Percentiles rank a stretch among this genome's conserved stretches.
phyloP scores from a whole-genome alignment of 2,888 invertebrate species.

The Cosmopolites sordidus region DNA sequence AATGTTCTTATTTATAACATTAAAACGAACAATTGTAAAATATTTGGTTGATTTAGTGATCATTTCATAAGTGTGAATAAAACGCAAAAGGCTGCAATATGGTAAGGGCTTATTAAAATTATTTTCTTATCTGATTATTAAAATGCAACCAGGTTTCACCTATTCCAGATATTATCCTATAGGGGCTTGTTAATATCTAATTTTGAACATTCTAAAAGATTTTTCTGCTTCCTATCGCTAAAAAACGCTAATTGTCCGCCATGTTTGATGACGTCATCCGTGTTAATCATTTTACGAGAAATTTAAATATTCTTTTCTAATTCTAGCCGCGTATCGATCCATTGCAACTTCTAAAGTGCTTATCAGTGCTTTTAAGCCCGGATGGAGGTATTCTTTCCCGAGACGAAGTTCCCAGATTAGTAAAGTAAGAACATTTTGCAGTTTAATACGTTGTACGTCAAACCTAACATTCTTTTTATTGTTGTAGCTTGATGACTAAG shows the following conservation, averaged over 20 bases:
- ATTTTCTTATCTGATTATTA: neutral
- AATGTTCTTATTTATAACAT: too few relatives aligned
- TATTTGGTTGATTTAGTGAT: neutral
- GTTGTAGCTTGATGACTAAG: slow-evolving; percentile 84
- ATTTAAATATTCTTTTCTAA: slow-evolving; percentile 5
- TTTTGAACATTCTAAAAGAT: slow-evolving; percentile 2
- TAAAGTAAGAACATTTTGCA: slow-evolving; percentile 60
- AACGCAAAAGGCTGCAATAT: slow-evolving; percentile 9
- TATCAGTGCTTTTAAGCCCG: slow-evolving; percentile 77
- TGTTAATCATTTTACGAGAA: slow-evolving; percentile 7
- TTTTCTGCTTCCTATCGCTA: neutral
- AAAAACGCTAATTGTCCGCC: slow-evolving; percentile 3
- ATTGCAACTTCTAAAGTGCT: slow-evolving; percentile 79
- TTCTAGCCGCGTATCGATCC: slow-evolving; percentile 91
- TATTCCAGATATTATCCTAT: too few relatives aligned
- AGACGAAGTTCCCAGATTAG: slow-evolving; percentile 82
- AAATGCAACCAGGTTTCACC: neutral
- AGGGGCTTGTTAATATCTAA: too few relatives aligned
- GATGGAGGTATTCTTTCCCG: slow-evolving; percentile 84
- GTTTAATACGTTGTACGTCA: neutral
- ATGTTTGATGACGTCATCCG: slow-evolving; percentile 4
- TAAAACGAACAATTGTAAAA: too few relatives aligned
- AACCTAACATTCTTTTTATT: neutral
- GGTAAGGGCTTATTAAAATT: slow-evolving; percentile 7
- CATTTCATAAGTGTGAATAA: neutral